Evolutionary conservation across 2,113 vertebrate genomes (phyloP).

Genomic region (Macrotis lagotis): DNA sequence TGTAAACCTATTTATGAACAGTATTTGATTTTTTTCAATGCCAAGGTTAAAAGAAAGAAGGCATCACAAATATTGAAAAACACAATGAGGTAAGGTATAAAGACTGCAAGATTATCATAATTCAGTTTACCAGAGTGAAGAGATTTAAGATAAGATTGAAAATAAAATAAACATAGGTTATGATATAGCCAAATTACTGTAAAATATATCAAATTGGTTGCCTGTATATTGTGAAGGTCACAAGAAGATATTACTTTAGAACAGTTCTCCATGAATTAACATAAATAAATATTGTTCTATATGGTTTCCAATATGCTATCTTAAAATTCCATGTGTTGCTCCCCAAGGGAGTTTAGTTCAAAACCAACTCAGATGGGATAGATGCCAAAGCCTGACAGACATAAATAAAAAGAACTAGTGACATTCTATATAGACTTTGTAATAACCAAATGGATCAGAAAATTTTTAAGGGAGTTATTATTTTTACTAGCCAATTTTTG

Average conservation of each 20-base stretch:
- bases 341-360: conserved; percentile 67
- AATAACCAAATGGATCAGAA: conserved; percentile 45
- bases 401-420: conserved; percentile 71
- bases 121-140: conserved; percentile 70
- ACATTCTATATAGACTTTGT: conserved; percentile 44
- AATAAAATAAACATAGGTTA: conserved; percentile 84
- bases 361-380: conserved; percentile 51
- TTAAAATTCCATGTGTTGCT: conserved; percentile 52
- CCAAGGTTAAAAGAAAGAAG: conserved; percentile 72
- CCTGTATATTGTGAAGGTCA: conserved; percentile 74
- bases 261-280: conserved; percentile 79
- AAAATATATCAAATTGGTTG: conserved; percentile 74
- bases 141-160: conserved; percentile 79
- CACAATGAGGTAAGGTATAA: conserved; percentile 58
- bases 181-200: conserved; percentile 70
- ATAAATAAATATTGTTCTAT: conserved; percentile 77
- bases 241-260: conserved; percentile 80
- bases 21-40: conserved; percentile 63
- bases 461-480: not conserved
- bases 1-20: conserved; percentile 71
- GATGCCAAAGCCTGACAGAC: conserved; percentile 75
- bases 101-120: conserved; percentile 77
- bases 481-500: not conserved
- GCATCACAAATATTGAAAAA: conserved; percentile 74
- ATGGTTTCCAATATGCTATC: conserved; percentile 68